A percentile compares a stretch with the other conserved stretches of the same genome.
phyloP scores from a whole-genome alignment of 2,888 invertebrate genomes.

The Conchocele bisecta region DNA sequence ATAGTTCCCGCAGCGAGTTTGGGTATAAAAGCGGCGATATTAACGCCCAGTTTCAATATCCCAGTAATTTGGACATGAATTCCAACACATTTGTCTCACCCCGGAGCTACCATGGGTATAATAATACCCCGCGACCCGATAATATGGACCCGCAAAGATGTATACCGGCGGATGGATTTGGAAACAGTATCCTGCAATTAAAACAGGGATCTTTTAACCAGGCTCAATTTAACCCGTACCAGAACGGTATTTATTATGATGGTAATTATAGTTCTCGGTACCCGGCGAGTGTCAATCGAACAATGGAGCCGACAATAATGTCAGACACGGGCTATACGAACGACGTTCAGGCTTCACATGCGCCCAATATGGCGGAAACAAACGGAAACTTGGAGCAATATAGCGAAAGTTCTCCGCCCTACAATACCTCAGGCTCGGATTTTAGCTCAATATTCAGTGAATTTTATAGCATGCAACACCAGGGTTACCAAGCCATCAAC shows the following conservation, averaged over 20 bases:
- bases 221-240: slow-evolving; percentile 53
- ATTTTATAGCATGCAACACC: slow-evolving; percentile 56
- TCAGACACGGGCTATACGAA: slow-evolving; percentile 52
- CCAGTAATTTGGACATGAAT: slow-evolving; percentile 60
- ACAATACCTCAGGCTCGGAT: slow-evolving; percentile 43
- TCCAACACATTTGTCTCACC: slow-evolving; percentile 58
- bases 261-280: slow-evolving; percentile 67
- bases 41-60: slow-evolving; percentile 56
- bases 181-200: slow-evolving; percentile 52
- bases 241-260: slow-evolving; percentile 59
- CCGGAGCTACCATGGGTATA: slow-evolving; percentile 57
- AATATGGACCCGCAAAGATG: slow-evolving; percentile 49
- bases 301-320: slow-evolving; percentile 55
- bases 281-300: slow-evolving; percentile 63
- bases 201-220: slow-evolving; percentile 51
- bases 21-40: slow-evolving; percentile 57
- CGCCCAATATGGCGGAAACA: slow-evolving; percentile 54
- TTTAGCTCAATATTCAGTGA: slow-evolving; percentile 66
- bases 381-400: slow-evolving; percentile 55
- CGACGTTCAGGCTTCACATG: slow-evolving; percentile 41
- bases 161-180: slow-evolving; percentile 47
- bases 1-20: slow-evolving; percentile 43
- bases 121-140: slow-evolving; percentile 54
- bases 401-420: slow-evolving; percentile 30
- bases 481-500: slow-evolving; percentile 61